Evolutionary conservation across 1,140 invertebrate species (phyloP).

Genomic region (Bombyx mori): ASM3026992v2 NC_085116.1:11537001-11537500

Average conservation of each 20-base stretch:
- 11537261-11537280: slow-evolving; percentile 73
- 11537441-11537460: slow-evolving; percentile 64
- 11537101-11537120: too few species aligned
- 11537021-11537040: too few species aligned
- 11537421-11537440: slow-evolving; percentile 51
- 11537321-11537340: slow-evolving; percentile 62
- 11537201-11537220: slow-evolving; percentile 92
- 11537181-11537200: slow-evolving; percentile 98
- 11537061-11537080: too few species aligned
- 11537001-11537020: too few species aligned
- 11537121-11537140: too few species aligned
- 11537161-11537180: slow-evolving; percentile 99
- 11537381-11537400: slow-evolving; percentile 48
- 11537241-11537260: slow-evolving; percentile 92
- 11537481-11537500: slow-evolving; percentile 60
- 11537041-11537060: too few species aligned
- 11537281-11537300: slow-evolving; percentile 74
- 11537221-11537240: slow-evolving; percentile 93
- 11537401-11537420: slow-evolving; percentile 58
- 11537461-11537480: slow-evolving; percentile 63
- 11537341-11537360: slow-evolving; percentile 50
- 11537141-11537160: slow-evolving; percentile 87
- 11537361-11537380: slow-evolving; percentile 63
- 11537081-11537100: too few species aligned
- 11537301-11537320: slow-evolving; percentile 74